Evolutionary conservation across 2,888 invertebrate genomes (phyloP).

Genomic region (Uropetala carovei): DNA sequence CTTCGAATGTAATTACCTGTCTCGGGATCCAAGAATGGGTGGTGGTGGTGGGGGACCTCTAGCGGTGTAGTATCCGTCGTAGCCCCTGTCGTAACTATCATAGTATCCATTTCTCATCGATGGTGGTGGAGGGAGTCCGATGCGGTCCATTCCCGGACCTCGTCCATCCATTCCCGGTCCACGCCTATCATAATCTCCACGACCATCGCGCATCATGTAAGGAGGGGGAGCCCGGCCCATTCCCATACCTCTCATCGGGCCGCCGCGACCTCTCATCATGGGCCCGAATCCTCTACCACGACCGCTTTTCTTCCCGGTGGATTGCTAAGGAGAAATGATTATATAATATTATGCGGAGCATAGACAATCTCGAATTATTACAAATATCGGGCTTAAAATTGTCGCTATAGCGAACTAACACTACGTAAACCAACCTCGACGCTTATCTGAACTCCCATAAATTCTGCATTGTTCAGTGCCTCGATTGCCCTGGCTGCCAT

Average conservation of each 20-base stretch:
- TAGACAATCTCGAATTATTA: too few relatives aligned
- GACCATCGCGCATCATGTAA: conserved; percentile 68
- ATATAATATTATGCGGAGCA: neutral
- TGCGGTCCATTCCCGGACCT: conserved; percentile 45
- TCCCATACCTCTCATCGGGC: conserved; percentile 72
- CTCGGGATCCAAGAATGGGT: conserved; percentile 67
- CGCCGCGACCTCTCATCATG: conserved; percentile 74
- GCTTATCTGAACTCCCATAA: conserved; percentile 89
- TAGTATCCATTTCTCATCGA: conserved; percentile 70
- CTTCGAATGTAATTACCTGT: conserved; percentile 66
- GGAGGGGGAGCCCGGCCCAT: conserved; percentile 68
- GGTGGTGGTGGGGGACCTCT: conserved; percentile 68
- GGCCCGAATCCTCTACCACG: conserved; percentile 66
- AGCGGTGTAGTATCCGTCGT: conserved; percentile 68
- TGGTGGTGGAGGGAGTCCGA: conserved; percentile 68
- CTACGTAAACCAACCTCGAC: conserved; percentile 79
- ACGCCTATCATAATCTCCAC: conserved; percentile 70
- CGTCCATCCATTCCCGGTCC: conserved; percentile 67
- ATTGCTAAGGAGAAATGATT: conserved; percentile 69
- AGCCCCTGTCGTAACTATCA: conserved; percentile 68
- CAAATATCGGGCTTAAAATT: neutral
- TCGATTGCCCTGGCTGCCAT: conserved; percentile 89
- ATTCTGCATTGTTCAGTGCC: conserved; percentile 87
- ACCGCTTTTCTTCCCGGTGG: conserved; percentile 71
- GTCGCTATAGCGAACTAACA: too few relatives aligned